Evolutionary conservation across 2,797 vertebrate species (phyloP).

Genomic region (Arnoldichthys spilopterus): DNA sequence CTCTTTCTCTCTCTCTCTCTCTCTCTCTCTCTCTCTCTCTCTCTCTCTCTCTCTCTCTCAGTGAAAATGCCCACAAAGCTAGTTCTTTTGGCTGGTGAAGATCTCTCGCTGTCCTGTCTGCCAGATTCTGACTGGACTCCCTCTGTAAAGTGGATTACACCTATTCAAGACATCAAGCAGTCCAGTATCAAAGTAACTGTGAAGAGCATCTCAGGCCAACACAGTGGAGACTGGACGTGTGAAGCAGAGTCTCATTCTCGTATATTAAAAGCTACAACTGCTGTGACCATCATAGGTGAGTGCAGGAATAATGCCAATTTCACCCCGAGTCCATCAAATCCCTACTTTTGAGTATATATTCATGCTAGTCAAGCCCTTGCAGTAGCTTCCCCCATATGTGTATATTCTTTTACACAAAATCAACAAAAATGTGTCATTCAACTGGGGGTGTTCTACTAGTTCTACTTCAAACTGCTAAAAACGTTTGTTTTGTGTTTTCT

Average conservation of each 20-base stretch:
- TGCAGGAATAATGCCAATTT: neutral
- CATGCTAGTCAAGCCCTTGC: too few species aligned
- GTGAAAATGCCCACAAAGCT: conserved; percentile 2
- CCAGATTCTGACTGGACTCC: accelerated
- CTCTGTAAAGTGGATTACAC: conserved; percentile 44
- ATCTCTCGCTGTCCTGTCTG: conserved; percentile 50
- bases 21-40: neutral
- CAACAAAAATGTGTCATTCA: too few species aligned
- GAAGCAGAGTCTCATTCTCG: accelerated
- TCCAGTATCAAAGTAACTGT: accelerated
- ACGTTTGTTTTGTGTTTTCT: too few species aligned
- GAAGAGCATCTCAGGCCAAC: accelerated
- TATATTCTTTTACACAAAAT: too few species aligned
- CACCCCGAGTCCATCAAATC: neutral
- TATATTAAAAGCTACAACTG: neutral
- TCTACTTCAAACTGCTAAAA: too few species aligned
- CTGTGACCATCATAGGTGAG: conserved; percentile 70
- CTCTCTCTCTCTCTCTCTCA: conserved; percentile 25
- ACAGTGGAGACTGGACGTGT: conserved; percentile 70
- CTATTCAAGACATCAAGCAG: accelerated
- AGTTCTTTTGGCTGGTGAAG: neutral
- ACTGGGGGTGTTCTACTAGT: too few species aligned
- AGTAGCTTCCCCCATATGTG: too few species aligned
- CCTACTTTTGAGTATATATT: too few species aligned
- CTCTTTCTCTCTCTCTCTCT: too few species aligned